Evolutionary conservation across 2,113 vertebrate genomes (phyloP).

Genomic region (Aphyosemion australe): DNA sequence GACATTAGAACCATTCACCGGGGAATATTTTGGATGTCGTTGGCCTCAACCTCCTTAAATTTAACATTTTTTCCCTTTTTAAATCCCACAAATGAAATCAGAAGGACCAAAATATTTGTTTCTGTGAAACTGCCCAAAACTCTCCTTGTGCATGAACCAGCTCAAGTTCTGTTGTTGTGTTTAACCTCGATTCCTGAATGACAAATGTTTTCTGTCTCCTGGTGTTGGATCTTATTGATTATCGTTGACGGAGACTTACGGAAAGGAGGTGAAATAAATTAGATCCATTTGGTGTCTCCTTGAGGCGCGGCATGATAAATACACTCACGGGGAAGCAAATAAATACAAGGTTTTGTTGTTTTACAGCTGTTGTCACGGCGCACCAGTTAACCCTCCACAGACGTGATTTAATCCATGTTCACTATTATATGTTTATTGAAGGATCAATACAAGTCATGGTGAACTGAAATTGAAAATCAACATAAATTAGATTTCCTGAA

Average conservation of each 20-base stretch:
- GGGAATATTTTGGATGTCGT: no score
- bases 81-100: no score
- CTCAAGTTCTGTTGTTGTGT: constrained; percentile 55
- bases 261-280: constrained; percentile 73
- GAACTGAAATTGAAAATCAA: constrained; percentile 38
- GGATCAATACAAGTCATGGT: constrained; percentile 8
- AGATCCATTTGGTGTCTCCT: constrained; percentile 74
- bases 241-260: constrained; percentile 47
- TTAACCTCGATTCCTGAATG: constrained; percentile 68
- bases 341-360: constrained; percentile 58
- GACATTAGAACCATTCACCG: no score
- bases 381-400: no score
- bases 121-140: no score
- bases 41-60: no score
- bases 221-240: constrained; percentile 73
- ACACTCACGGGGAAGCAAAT: constrained; percentile 63
- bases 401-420: constrained; percentile 3
- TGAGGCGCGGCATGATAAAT: constrained; percentile 69
- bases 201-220: constrained; percentile 68
- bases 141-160: constrained; percentile 21
- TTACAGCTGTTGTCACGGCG: constrained; percentile 28
- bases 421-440: no score
- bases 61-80: no score
- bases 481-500: constrained; percentile 50
- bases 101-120: no score